phyloP scores from a whole-genome alignment of 2,797 vertebrate genomes.

The Myiotriccus ornatus region DNA sequence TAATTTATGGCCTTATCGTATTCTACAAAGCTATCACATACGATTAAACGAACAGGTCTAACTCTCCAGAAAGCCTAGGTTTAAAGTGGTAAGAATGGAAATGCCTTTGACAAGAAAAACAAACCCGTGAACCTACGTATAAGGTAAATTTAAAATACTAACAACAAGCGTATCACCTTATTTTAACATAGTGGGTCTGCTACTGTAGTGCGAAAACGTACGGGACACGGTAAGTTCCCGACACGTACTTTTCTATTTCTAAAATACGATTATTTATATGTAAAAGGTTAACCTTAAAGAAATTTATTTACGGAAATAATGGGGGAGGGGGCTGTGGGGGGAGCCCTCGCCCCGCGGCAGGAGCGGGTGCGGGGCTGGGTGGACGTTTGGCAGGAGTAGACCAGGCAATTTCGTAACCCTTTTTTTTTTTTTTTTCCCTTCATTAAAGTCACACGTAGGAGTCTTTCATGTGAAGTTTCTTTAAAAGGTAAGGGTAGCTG shows the following conservation, averaged over 20 bases:
- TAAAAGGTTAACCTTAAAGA: background rate
- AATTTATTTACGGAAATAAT: accelerated
- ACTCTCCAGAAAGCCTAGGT: background rate
- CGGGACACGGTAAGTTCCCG: background rate
- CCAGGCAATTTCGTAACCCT: background rate
- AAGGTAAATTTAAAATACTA: background rate
- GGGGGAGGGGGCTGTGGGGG: accelerated
- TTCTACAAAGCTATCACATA: background rate
- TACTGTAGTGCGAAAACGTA: background rate
- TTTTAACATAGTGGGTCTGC: background rate
- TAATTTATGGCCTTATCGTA: background rate
- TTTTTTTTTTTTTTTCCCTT: background rate
- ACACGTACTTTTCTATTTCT: background rate
- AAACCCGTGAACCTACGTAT: background rate
- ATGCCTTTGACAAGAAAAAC: background rate
- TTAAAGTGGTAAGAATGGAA: background rate
- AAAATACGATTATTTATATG: background rate
- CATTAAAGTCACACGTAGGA: background rate
- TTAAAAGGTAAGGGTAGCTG: background rate
- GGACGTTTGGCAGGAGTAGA: background rate
- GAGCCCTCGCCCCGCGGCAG: background rate
- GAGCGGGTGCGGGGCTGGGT: background rate
- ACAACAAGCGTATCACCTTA: background rate
- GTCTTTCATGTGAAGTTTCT: background rate
- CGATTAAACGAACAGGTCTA: background rate